Percentiles rank a stretch among this genome's conserved stretches.
Evolutionary conservation across 2,113 vertebrate genomes (phyloP).

Genomic region (Bubo blakistoni): DNA sequence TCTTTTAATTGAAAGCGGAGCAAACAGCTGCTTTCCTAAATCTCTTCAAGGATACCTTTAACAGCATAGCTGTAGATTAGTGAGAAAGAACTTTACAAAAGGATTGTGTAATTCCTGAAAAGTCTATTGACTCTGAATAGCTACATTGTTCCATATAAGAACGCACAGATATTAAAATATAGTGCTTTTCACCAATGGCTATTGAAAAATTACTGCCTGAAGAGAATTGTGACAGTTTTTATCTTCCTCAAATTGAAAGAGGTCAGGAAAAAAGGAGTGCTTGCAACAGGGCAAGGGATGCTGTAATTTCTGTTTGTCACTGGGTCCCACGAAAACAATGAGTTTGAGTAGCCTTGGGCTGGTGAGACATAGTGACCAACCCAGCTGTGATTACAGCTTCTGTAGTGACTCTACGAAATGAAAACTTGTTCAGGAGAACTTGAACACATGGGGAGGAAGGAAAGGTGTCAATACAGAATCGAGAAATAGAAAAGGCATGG

Average conservation of each 20-base stretch:
- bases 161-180: slow-evolving; percentile 45
- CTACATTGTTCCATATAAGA: slow-evolving; percentile 30
- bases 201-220: slow-evolving; percentile 56
- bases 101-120: slow-evolving; percentile 4
- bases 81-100: slow-evolving; percentile 2
- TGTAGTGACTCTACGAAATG: not conserved
- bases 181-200: slow-evolving; percentile 42
- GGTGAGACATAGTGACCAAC: not conserved
- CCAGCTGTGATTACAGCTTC: not conserved
- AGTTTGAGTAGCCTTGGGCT: not conserved
- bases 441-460: not conserved
- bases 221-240: slow-evolving; percentile 47
- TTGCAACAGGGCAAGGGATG: not conserved
- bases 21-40: not conserved
- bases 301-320: not conserved
- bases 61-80: not conserved
- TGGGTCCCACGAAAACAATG: not conserved
- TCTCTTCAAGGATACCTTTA: slow-evolving; percentile 18
- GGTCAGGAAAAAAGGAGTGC: slow-evolving; percentile 12
- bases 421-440: not conserved
- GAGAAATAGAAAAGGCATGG: not conserved
- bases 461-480: not conserved
- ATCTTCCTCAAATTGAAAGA: slow-evolving; percentile 31
- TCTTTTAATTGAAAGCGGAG: not conserved
- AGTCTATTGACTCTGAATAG: slow-evolving; percentile 25